Evolutionary conservation across 2,797 vertebrate genomes (phyloP).

Genomic region (Diglossa cyanea): DNA sequence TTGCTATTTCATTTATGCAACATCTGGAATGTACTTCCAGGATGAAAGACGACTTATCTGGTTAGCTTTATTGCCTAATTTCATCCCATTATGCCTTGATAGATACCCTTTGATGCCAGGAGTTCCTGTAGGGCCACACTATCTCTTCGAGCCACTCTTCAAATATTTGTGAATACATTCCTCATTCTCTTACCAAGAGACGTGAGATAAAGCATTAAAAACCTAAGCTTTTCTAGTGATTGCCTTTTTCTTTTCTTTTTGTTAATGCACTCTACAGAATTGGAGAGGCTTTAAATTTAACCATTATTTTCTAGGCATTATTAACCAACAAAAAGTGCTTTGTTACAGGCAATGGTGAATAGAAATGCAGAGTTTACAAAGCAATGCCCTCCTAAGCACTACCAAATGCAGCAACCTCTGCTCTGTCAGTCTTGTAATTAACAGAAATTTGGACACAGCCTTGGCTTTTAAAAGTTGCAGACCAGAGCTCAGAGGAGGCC

Average conservation of each 20-base stretch:
- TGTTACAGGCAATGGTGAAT: neutral
- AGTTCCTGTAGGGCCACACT: neutral
- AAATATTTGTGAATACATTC: neutral
- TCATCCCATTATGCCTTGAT: neutral
- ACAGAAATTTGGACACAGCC: neutral
- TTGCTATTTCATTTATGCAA: neutral
- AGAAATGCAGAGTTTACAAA: neutral
- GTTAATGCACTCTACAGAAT: neutral
- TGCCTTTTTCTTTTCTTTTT: neutral
- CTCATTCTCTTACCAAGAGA: neutral
- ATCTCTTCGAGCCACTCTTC: neutral
- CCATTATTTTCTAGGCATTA: neutral
- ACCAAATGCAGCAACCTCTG: neutral
- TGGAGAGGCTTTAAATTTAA: constrained; percentile 12
- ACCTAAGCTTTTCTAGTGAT: neutral
- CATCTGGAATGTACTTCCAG: neutral
- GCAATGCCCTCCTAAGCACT: neutral
- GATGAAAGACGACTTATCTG: neutral
- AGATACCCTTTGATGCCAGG: neutral
- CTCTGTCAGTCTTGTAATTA: neutral
- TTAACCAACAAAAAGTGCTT: neutral
- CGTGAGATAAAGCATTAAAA: neutral
- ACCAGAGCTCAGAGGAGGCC: neutral
- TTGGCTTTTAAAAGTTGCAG: neutral
- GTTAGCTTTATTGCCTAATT: neutral